Evolutionary conservation across 64 coral and sea anemone species (phyloP).

Genomic region (Stichodactyla mertensii): DNA sequence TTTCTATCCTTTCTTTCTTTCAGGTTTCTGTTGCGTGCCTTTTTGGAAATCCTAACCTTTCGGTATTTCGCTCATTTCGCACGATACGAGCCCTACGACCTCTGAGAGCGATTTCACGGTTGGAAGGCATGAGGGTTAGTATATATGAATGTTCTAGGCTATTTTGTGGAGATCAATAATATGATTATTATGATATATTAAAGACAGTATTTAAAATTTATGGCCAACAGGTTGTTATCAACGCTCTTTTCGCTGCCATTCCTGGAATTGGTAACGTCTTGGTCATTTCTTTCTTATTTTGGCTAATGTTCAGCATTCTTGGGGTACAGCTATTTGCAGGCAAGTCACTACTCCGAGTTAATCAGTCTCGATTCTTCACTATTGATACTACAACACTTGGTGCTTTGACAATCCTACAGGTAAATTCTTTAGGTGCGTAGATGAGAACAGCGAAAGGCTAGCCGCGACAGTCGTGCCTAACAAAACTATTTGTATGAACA

Average conservation of each 20-base stretch:
- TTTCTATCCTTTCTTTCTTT: background rate
- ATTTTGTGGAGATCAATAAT: background rate
- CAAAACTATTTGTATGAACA: constrained; percentile 44
- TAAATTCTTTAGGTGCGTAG: constrained; percentile 59
- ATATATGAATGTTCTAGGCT: no score
- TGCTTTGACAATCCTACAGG: constrained; percentile 1
- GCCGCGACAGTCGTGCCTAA: constrained; percentile 35
- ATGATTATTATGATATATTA: background rate
- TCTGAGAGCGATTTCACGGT: constrained; percentile 54
- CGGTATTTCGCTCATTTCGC: constrained; percentile 62
- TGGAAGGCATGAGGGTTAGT: constrained; percentile 73
- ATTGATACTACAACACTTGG: background rate
- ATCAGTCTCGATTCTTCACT: background rate
- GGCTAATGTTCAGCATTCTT: constrained; percentile 87
- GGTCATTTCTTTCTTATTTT: constrained; percentile 70
- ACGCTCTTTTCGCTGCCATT: constrained; percentile 77
- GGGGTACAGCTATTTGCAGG: constrained; percentile 85
- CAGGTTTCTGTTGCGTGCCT: constrained; percentile 63
- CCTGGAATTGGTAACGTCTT: constrained; percentile 77
- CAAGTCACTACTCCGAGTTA: background rate
- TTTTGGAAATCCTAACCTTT: constrained; percentile 41
- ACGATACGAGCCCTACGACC: constrained; percentile 61
- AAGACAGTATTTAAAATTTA: background rate
- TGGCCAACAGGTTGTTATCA: constrained; percentile 60
- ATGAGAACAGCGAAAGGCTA: constrained; percentile 40